These are phyloP conservation scores for Pseudomyrmex pallidus DNA, from an alignment of 1,140 invertebrate species.

Conservation along the genomic window DNA sequence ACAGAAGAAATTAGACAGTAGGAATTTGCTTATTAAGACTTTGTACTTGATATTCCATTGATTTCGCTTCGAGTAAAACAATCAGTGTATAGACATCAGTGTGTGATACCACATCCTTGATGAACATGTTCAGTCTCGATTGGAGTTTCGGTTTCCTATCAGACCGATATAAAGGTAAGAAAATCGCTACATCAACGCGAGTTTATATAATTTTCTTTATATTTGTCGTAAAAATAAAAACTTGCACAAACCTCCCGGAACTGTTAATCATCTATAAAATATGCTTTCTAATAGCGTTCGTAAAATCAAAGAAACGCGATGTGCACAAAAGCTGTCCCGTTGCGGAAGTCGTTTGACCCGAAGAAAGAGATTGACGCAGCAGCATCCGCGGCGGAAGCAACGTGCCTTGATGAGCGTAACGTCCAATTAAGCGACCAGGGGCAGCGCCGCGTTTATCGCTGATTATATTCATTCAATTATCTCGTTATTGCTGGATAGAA, in stretches of 20 bases:
- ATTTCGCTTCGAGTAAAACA: not conserved
- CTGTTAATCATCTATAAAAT: no score
- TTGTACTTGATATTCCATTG: not conserved
- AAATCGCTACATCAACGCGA: not conserved
- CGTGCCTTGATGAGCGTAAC: constrained; percentile 39
- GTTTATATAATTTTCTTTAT: not conserved
- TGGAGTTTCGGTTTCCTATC: constrained; percentile 55
- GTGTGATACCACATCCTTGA: not conserved
- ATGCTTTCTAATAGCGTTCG: no score
- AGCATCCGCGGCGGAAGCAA: constrained; percentile 42
- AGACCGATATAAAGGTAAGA: constrained; percentile 50
- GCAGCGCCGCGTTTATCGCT: constrained; percentile 39
- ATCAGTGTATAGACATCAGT: not conserved
- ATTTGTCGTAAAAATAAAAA: no score
- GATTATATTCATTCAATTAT: constrained; percentile 77
- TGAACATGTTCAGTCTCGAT: constrained; percentile 60
- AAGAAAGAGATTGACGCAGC: constrained; percentile 24
- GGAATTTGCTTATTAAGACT: no score
- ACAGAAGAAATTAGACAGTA: no score
- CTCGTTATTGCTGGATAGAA: constrained; percentile 66
- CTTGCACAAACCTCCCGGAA: no score
- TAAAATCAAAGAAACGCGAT: no score
- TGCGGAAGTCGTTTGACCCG: constrained; percentile 50
- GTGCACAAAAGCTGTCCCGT: constrained; percentile 54
- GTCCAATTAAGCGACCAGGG: constrained; percentile 71